phyloP scores from a whole-genome alignment of 2,113 vertebrate genomes.

The Megaceryle maxima region DNA sequence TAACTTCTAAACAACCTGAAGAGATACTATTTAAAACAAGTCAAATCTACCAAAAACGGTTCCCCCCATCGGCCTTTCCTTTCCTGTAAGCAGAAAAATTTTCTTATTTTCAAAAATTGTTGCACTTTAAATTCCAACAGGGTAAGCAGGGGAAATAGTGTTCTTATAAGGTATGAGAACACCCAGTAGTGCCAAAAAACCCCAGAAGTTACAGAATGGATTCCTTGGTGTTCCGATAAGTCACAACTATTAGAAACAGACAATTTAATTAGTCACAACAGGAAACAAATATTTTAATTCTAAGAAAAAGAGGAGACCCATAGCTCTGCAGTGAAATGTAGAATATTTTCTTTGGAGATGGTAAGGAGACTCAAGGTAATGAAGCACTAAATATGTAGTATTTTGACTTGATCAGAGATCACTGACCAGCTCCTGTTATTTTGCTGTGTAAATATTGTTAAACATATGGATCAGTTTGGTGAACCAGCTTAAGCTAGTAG shows the following conservation, averaged over 20 bases:
- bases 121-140: not conserved
- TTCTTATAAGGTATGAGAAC: not conserved
- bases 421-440: not conserved
- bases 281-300: not conserved
- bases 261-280: not conserved
- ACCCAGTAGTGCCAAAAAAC: not conserved
- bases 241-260: not conserved
- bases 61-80: not conserved
- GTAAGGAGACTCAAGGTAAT: not conserved
- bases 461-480: not conserved
- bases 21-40: not conserved
- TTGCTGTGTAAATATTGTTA: not conserved
- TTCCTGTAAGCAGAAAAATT: not conserved
- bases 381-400: not conserved
- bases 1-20: not conserved
- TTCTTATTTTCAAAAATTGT: not conserved
- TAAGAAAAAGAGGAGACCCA: not conserved
- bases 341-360: not conserved
- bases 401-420: not conserved
- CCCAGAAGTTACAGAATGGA: not conserved
- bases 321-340: not conserved
- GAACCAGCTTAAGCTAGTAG: not conserved
- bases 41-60: not conserved
- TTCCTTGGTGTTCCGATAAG: not conserved
- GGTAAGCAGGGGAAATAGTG: not conserved